Evolutionary conservation across 1,140 invertebrate species (phyloP).

Genomic region (Halotydeus destructor): DNA sequence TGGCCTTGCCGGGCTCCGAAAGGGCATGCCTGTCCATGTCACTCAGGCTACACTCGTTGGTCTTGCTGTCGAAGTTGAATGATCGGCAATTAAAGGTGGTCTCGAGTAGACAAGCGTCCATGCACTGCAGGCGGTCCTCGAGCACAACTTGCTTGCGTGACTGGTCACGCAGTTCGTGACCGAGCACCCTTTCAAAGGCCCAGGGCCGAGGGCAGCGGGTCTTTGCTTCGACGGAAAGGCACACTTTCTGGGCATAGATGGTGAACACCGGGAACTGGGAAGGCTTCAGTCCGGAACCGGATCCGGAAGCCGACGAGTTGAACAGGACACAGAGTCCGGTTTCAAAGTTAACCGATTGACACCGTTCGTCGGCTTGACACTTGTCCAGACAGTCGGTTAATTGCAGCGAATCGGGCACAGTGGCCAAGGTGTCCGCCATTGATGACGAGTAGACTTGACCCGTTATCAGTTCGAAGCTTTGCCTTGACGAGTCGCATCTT

Average conservation of each 20-base stretch:
- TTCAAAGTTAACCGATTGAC: conserved; percentile 79
- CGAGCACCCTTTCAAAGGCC: not conserved
- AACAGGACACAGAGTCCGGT: conserved; percentile 81
- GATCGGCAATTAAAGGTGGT: conserved; percentile 74
- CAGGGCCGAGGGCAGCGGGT: not conserved
- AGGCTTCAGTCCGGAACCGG: conserved; percentile 58
- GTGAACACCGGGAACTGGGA: conserved; percentile 87
- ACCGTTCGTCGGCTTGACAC: conserved; percentile 67
- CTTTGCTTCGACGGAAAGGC: conserved; percentile 28
- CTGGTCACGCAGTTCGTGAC: not conserved
- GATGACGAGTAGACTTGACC: conserved; percentile 63
- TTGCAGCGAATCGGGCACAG: conserved; percentile 70
- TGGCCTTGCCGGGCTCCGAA: conserved; percentile 9
- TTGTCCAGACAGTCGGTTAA: conserved; percentile 74
- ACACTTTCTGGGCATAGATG: conserved; percentile 81
- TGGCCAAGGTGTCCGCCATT: conserved; percentile 64
- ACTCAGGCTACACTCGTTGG: conserved; percentile 59
- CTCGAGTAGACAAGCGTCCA: conserved; percentile 65
- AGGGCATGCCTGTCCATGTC: conserved; percentile 53
- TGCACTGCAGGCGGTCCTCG: conserved; percentile 29
- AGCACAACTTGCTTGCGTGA: not conserved
- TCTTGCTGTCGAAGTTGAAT: conserved; percentile 63
- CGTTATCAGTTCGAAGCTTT: conserved; percentile 59
- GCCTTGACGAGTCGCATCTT: no score
- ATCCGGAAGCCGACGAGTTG: conserved; percentile 40